Evolutionary conservation across 2,797 vertebrate species (phyloP).

Genomic region (Dryobates pubescens): DNA sequence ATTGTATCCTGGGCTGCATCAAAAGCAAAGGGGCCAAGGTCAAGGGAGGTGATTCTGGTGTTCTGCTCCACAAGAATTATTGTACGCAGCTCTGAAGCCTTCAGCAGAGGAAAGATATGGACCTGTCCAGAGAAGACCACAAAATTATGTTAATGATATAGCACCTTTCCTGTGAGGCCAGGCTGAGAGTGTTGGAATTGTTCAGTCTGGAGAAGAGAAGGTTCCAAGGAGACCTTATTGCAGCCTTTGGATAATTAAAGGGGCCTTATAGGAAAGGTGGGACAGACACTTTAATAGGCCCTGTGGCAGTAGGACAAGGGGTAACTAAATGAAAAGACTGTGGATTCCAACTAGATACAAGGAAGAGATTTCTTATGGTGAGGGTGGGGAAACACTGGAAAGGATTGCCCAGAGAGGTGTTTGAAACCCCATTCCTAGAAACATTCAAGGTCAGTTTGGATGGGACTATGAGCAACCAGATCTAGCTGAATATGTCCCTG

Average conservation of each 20-base stretch:
- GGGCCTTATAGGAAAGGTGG: neutral
- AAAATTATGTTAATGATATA: no score
- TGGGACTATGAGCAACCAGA: neutral
- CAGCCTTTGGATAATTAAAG: neutral
- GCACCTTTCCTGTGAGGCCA: no score
- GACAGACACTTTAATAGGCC: neutral
- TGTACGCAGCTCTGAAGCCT: neutral
- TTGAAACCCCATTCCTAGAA: no score
- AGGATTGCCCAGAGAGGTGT: no score
- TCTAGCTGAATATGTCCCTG: neutral
- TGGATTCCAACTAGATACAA: neutral
- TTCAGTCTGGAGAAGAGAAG: neutral
- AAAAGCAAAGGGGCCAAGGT: no score
- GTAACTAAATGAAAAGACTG: neutral
- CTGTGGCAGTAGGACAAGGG: neutral
- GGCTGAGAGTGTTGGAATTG: no score
- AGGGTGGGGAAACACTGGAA: no score
- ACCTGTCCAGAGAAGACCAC: neutral
- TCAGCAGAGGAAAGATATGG: neutral
- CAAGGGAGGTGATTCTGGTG: no score
- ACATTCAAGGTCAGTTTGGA: no score
- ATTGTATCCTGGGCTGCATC: no score
- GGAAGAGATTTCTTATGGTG: no score
- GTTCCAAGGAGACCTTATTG: neutral
- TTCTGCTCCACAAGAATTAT: neutral